Evolutionary conservation across 2,113 vertebrate genomes (phyloP), one percentile per base, ranked within the genome.

Genomic region (Dicaeum eximium): DNA sequence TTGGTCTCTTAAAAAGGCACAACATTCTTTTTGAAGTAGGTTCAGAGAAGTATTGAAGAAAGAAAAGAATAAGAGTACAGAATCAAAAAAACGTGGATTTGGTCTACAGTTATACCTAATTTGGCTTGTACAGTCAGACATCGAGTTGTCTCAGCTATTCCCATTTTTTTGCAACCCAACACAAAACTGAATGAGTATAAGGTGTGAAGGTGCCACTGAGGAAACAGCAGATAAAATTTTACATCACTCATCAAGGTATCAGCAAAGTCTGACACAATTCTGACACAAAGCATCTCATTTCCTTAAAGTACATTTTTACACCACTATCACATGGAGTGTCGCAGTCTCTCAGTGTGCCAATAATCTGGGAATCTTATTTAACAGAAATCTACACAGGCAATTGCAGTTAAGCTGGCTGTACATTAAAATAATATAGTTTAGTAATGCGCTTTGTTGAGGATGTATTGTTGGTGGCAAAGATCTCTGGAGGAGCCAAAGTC

Each of bases 1-100:
- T 90, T 92, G 61, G 71, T 88, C 58, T 92, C 90, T 65, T 87
- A 66, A 72, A 93, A 91, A 92, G 45, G 27, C 37, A 86, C 50
- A 73, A 31, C 56, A 73, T 83, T 80, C 15, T 50, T 95, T 94
- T 33, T 79, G 31, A 94, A 89, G n/a, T 69, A 72, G 48, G 31
- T 82, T 94, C 74, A 60, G 40, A 80, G n/a, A 91, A 48, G n/a
- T 61, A 86, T 44, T 90, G 45, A 88, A 91, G 30, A 51, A 80
- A 79, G 37, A 78, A 53, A 82, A 93, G 19, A 83, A 19, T 45
- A 87, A 53, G 54, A 79, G 7, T 21, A 50, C n/a, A 82, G 48
- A 92, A 82, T 58, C 53, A 72, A 92, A 93, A 79, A 35, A 86
- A 61, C 2, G 4, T 17, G 33, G 20, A 50, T 90, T 86, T 66